Conservation (phyloP, 2,797 vertebrate genomes). For the Enteromius treurensis region DNA sequence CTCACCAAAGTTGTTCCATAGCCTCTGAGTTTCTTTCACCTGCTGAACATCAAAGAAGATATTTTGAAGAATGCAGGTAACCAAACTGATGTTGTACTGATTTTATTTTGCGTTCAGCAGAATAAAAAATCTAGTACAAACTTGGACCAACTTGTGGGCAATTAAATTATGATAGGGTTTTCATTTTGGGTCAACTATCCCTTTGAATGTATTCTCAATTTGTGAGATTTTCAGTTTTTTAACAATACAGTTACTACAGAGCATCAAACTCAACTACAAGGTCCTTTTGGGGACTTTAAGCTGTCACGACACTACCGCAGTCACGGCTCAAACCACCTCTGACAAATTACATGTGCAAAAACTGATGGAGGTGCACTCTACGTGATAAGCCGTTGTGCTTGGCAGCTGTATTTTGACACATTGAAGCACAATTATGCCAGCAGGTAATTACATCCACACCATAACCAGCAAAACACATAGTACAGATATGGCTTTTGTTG, state of each 20-base stretch:
- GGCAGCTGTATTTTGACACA: slow-evolving; percentile 81
- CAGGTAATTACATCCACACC: slow-evolving; percentile 65
- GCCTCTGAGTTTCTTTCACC: background rate
- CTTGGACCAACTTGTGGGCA: background rate
- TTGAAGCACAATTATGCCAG: slow-evolving; percentile 70
- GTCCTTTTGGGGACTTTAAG: slow-evolving; percentile 41
- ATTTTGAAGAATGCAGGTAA: background rate
- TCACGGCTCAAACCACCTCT: slow-evolving; percentile 66
- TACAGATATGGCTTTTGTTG: slow-evolving; percentile 38
- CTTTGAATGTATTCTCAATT: background rate
- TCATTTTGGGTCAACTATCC: background rate
- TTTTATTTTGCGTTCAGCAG: background rate
- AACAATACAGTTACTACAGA: background rate
- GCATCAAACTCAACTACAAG: background rate
- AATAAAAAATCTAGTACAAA: background rate
- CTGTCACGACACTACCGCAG: slow-evolving; percentile 58
- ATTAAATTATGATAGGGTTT: background rate
- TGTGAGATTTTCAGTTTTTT: background rate
- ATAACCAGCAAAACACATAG: slow-evolving; percentile 48
- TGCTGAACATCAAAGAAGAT: background rate
- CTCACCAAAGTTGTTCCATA: background rate
- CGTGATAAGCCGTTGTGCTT: slow-evolving; percentile 76
- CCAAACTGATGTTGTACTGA: background rate
- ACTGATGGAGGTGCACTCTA: slow-evolving; percentile 69
- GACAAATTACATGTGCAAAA: slow-evolving; percentile 78